phyloP scores from a whole-genome alignment of 1,140 invertebrate genomes.

The Lutraria rhynchaena region DNA sequence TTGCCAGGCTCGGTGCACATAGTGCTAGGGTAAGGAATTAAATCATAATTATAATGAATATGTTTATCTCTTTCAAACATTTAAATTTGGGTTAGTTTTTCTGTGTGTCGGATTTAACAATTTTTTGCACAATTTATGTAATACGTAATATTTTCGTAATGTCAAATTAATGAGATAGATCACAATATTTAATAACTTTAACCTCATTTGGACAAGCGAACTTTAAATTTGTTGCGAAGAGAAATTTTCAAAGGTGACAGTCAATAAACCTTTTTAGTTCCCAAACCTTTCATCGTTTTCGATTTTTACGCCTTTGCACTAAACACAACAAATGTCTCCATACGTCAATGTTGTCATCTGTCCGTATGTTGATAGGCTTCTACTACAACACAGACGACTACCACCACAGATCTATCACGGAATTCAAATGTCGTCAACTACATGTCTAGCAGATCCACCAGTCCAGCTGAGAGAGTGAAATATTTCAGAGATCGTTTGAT shows the following conservation, averaged over 20 bases:
- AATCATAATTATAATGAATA: no score
- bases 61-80: no score
- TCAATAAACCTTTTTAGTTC: neutral
- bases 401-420: neutral
- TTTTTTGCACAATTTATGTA: no score
- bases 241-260: no score
- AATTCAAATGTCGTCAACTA: neutral
- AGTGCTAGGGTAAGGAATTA: neutral
- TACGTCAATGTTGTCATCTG: neutral
- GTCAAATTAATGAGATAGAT: no score
- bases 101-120: no score
- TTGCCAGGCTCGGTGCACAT: neutral
- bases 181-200: no score
- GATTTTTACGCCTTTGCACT: neutral
- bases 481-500: slow-evolving; percentile 40
- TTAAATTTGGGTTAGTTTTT: no score
- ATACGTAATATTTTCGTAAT: no score
- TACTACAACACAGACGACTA: neutral
- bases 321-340: neutral
- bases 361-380: no score
- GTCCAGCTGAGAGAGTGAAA: slow-evolving; percentile 38
- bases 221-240: no score
- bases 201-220: no score
- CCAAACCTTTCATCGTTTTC: neutral
- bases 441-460: slow-evolving; percentile 27